These are phyloP conservation scores for Oligia latruncula DNA, from an alignment of 2,888 invertebrate species.

Conservation along the genomic window DNA sequence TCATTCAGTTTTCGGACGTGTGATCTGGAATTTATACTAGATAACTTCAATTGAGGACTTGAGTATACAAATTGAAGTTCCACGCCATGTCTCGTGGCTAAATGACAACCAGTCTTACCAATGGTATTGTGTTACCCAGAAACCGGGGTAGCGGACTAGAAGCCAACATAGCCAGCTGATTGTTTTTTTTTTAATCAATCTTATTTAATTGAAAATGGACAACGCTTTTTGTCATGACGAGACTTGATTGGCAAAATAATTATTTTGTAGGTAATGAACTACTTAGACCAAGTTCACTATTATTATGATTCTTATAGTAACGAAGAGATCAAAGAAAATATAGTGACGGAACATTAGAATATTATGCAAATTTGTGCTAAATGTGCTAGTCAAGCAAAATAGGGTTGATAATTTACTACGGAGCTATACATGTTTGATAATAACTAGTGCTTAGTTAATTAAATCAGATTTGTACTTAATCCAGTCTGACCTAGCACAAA, in stretches of 20 bases:
- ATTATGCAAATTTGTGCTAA: not conserved
- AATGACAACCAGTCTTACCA: not conserved
- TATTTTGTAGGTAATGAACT: not conserved
- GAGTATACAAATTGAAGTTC: not conserved
- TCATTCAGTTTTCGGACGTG: conserved; percentile 12
- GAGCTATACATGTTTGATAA: not conserved
- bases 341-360: not conserved
- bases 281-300: conserved; percentile 10
- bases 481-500: not conserved
- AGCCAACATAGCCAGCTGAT: not conserved
- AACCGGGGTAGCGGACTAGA: not conserved
- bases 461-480: conserved; percentile 20
- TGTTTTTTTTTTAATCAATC: not conserved
- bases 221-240: not conserved
- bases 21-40: not conserved
- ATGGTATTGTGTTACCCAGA: not conserved
- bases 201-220: not conserved
- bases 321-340: conserved; percentile 15
- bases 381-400: not conserved
- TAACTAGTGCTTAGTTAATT: conserved; percentile 6
- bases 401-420: not conserved
- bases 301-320: conserved; percentile 1
- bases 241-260: not conserved
- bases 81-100: not conserved
- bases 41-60: conserved; percentile 7